These are phyloP conservation scores for Drosophila paulistorum DNA, from an alignment of 1,140 invertebrate species.

Conservation along the genomic window DNA sequence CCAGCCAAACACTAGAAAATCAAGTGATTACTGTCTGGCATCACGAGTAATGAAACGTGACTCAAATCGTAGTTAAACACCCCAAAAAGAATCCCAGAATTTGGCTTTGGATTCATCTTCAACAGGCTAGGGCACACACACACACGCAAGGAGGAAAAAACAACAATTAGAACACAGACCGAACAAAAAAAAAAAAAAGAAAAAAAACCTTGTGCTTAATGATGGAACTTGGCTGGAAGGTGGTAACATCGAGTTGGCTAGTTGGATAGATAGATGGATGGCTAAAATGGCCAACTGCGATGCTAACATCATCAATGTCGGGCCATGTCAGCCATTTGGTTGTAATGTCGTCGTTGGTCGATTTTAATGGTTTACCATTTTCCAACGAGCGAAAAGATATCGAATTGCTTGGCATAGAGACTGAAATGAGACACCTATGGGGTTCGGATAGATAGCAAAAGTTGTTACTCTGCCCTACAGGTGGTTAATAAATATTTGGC, in stretches of 20 bases:
- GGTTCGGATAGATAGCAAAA: too few relatives aligned
- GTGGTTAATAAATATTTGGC: neutral
- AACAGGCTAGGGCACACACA: conserved; percentile 10
- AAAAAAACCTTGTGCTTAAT: conserved; percentile 24
- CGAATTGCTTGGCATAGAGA: neutral
- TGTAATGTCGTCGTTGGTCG: conserved; percentile 63
- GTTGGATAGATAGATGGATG: neutral
- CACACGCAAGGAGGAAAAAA: conserved; percentile 49
- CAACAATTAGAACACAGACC: conserved; percentile 73
- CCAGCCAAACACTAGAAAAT: conserved; percentile 53
- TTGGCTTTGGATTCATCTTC: neutral
- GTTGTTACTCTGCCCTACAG: neutral
- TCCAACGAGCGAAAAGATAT: neutral
- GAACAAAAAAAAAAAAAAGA: conserved; percentile 42
- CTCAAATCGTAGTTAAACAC: conserved; percentile 80
- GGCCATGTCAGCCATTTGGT: conserved; percentile 74
- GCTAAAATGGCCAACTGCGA: conserved; percentile 28
- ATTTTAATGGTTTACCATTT: conserved; percentile 47
- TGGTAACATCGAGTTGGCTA: conserved; percentile 21
- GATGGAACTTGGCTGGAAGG: conserved; percentile 1
- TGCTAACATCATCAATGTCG: conserved; percentile 68
- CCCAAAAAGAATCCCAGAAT: conserved; percentile 39
- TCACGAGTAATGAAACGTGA: conserved; percentile 81
- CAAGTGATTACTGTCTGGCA: conserved; percentile 79
- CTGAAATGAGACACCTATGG: conserved; percentile 1